Evolutionary conservation across 1,140 invertebrate genomes (phyloP).

Genomic region (Drosophila trapezifrons): DNA sequence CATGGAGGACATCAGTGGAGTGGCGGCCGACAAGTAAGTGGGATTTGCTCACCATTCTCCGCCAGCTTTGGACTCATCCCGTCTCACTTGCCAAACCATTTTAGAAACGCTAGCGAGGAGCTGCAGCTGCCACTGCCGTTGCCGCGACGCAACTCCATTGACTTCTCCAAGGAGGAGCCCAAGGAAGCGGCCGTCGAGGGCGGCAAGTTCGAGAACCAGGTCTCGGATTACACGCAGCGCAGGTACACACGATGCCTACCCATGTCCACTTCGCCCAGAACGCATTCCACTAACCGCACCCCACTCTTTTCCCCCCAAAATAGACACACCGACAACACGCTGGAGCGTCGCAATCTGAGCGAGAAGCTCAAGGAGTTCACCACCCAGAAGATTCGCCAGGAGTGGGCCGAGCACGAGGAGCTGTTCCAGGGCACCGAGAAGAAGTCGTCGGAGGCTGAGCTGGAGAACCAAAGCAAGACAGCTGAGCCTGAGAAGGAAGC

Average conservation of each 20-base stretch:
- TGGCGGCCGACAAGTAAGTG: constrained; percentile 60
- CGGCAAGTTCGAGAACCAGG: constrained; percentile 86
- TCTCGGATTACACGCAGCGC: constrained; percentile 87
- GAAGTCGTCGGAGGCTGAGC: constrained; percentile 51
- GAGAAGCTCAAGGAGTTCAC: constrained; percentile 78
- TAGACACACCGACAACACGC: constrained; percentile 78
- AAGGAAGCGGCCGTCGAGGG: constrained; percentile 63
- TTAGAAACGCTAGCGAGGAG: constrained; percentile 83
- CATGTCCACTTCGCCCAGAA: not conserved
- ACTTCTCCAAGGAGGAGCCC: constrained; percentile 84
- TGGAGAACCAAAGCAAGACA: constrained; percentile 28
- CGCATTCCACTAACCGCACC: not conserved
- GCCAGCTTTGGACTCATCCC: constrained; percentile 23
- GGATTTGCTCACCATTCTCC: no score
- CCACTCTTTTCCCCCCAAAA: not conserved
- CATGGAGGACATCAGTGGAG: constrained; percentile 78
- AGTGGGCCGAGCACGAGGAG: constrained; percentile 83
- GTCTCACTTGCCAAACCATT: constrained; percentile 42
- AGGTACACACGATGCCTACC: constrained; percentile 80
- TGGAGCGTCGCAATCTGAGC: constrained; percentile 75
- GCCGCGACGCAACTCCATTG: constrained; percentile 86
- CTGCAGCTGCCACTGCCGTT: constrained; percentile 83
- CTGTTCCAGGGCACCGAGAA: constrained; percentile 71
- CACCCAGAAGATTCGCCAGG: constrained; percentile 81
- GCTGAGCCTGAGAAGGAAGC: constrained; percentile 18